phyloP scores from a whole-genome alignment of 2,888 invertebrate species.

The Alitta virens region DNA sequence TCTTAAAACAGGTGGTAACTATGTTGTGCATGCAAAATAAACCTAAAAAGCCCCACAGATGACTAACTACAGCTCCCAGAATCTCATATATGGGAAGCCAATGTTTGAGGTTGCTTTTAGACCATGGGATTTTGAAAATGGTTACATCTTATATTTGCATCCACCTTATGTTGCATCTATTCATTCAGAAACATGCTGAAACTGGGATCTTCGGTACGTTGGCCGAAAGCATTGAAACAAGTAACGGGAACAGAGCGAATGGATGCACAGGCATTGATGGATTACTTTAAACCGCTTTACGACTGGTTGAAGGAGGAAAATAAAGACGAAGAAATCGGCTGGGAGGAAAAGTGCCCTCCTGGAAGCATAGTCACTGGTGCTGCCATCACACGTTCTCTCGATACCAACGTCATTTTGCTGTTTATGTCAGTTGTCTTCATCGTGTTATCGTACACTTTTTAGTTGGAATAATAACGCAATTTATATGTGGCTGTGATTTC shows the following conservation, averaged over 20 bases:
- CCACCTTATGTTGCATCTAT: neutral
- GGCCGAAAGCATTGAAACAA: constrained; percentile 73
- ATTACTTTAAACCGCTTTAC: constrained; percentile 78
- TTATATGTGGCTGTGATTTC: neutral
- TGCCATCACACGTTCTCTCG: neutral
- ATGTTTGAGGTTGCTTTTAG: too few relatives aligned
- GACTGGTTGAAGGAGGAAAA: constrained; percentile 69
- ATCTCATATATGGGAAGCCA: too few relatives aligned
- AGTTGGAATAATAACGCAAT: neutral
- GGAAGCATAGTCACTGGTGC: neutral
- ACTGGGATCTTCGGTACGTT: constrained; percentile 59
- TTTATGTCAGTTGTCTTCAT: too few relatives aligned
- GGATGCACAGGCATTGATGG: constrained; percentile 73
- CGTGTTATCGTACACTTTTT: neutral
- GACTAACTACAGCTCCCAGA: too few relatives aligned
- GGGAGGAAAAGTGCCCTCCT: constrained; percentile 19
- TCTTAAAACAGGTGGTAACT: too few relatives aligned
- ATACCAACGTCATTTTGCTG: neutral
- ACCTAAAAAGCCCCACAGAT: too few relatives aligned
- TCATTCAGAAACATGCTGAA: constrained; percentile 52
- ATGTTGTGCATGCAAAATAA: too few relatives aligned
- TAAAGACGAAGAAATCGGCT: constrained; percentile 21
- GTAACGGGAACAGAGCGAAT: constrained; percentile 70
- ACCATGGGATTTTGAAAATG: too few relatives aligned
- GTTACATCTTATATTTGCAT: too few relatives aligned